Evolutionary conservation across 2,113 vertebrate genomes (phyloP).

Genomic region (Mystacornis crossleyi): DNA sequence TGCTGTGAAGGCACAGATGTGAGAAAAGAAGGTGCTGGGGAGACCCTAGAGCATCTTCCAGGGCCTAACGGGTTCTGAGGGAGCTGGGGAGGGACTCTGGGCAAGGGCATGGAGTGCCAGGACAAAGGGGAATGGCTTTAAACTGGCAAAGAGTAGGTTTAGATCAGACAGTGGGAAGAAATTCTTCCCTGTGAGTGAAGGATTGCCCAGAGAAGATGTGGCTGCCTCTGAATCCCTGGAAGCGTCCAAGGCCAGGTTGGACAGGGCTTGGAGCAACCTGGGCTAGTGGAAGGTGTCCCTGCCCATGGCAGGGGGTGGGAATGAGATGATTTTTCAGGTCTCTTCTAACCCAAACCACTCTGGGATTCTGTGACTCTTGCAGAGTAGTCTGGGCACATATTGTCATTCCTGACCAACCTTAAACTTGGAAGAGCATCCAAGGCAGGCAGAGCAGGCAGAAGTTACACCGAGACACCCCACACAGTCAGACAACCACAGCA

Average conservation of each 20-base stretch:
- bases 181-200: background rate
- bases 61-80: background rate
- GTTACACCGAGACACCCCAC: background rate
- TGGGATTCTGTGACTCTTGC: background rate
- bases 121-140: background rate
- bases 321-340: background rate
- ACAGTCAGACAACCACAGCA: background rate
- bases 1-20: background rate
- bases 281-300: background rate
- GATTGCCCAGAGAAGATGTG: background rate
- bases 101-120: background rate
- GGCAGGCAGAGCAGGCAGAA: background rate
- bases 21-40: background rate
- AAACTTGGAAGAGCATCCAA: background rate
- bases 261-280: fast-evolving
- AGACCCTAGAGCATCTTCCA: background rate
- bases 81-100: background rate
- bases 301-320: background rate
- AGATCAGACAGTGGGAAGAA: background rate
- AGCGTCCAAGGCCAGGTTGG: background rate
- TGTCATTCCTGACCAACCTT: background rate
- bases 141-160: background rate
- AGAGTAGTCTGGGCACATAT: background rate
- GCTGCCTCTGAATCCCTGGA: background rate
- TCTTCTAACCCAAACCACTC: background rate